Base-by-base conservation (phyloP, 2,797 vertebrate genomes). In the Pteropus rufus region DNA sequence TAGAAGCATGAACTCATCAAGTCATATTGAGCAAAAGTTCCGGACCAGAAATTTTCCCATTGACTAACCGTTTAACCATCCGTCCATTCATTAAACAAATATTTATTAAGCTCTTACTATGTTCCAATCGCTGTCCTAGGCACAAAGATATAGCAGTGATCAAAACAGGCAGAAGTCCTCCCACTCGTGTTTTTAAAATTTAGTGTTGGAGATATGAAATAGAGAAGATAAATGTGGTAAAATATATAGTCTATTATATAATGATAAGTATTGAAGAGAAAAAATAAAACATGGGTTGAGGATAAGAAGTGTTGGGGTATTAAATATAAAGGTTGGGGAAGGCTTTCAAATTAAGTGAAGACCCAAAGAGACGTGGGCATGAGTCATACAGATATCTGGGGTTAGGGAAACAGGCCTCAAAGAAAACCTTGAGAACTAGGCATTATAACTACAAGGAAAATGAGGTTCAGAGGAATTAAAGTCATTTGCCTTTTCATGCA, bases 21-120 rank as follows among this genome's bases (percentile, higher is more conserved):
- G 14, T 5, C 62, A 67, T 80, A 56, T 23, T 23, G 26, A 92
- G 34, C 52, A 93, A 29, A 95, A 97, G 72, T 82, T 94, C 44
- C 83, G 60, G 24, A 9, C 64, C 36, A 92, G 72, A 18, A 92
- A 79, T 86, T 29, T 93, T 85, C 75, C 52, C 26, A 52, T 62
- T 94, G 80, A 93, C 44, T 81, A 88, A 49, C 36, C 31, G 26
- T 31, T 52, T 88, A 87, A 58, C 80, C 52, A 91, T 52, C 36
- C 11, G 89, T 76, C 60, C n/a, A 88, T 44, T 73, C 56, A 92
- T 58, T 75, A 31, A 87, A 41, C 29, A 64, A 95, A 77, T 84
- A 93, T 84, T 76, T 93, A 62, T 83, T 72, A 94, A 82, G 49
- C 26, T 75, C 36, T 79, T 73, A 83, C 19, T 76, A 46, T 86